Evolutionary conservation across 2,113 vertebrate genomes (phyloP), one percentile per base, ranked within the genome.

Genomic region (Merops nubicus): DNA sequence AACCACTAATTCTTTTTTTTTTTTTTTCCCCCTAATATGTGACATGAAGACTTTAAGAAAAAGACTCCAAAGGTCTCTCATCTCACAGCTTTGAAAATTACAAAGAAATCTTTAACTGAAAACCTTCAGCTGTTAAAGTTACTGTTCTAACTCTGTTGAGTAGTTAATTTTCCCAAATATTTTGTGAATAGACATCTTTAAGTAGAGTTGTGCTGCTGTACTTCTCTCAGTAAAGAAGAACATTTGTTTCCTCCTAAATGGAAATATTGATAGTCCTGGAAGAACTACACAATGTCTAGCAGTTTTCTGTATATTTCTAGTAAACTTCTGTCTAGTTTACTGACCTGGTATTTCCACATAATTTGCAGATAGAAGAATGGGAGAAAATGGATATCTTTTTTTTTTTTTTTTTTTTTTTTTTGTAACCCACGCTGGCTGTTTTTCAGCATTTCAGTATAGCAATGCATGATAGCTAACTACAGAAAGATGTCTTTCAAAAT

Each of bases 21-120:
- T 80, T 43, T 34, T 13, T 57, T 59, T n/a, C 2, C 6, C 20
- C 33, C 21, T 25, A 17, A n/a, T 51, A 76, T 0, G 0, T 57
- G 36, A 14, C 14, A 51, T 19, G 29, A 67, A 56, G 16, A 21
- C 20, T 92, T 60, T 76, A 57, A 75, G 47, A 68, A 73, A 67
- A 88, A 42, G 0, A 22, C 13, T 90, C 47, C 0, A 13, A 90
- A 82, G 19, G 4, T 56, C 8, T 83, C 31, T 82, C 11, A 68
- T 57, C 29, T 57, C 8, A 13, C 11, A 79, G 21, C 22, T 62
- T 88, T 65, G 33, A 83, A 82, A 91, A 54, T 38, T 83, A 54
- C 62, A 22, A 75, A 42, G 23, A 67, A 78, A 42, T 19, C 29
- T 45, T 16, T 56, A 75, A 57, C 43, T 33, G 38, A 69, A 64